phyloP scores from a whole-genome alignment of 2,888 invertebrate species.

The Lamellibrachia satsuma region DNA sequence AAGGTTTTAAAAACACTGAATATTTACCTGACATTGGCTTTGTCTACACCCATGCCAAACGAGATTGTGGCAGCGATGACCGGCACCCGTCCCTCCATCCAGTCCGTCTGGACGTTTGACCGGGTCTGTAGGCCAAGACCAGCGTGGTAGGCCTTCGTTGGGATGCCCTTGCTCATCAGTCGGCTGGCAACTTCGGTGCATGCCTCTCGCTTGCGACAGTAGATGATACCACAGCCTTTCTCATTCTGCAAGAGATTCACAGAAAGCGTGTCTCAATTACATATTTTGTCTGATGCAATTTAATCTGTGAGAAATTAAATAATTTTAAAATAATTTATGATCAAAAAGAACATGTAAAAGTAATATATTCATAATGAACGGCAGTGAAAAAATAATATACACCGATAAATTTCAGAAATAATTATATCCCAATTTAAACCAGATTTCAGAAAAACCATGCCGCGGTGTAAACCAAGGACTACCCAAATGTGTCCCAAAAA shows the following conservation, averaged over 20 bases:
- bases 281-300: background rate
- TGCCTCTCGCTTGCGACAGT: slow-evolving; percentile 91
- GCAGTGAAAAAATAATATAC: no score
- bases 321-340: background rate
- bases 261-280: background rate
- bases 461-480: background rate
- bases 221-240: slow-evolving; percentile 85
- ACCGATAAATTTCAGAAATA: background rate
- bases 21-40: slow-evolving; percentile 82
- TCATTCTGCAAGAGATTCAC: background rate
- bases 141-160: slow-evolving; percentile 88
- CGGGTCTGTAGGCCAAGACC: slow-evolving; percentile 70
- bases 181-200: slow-evolving; percentile 85
- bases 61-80: slow-evolving; percentile 97
- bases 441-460: background rate
- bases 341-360: background rate
- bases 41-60: slow-evolving; percentile 99
- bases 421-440: background rate
- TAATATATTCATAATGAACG: no score
- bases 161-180: slow-evolving; percentile 74
- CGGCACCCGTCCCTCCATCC: slow-evolving; percentile 88
- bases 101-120: slow-evolving; percentile 66
- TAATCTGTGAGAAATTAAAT: background rate
- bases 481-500: background rate
- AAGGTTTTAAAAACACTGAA: background rate